Percentiles rank a stretch among this genome's conserved stretches.
Conservation (phyloP, 2,888 invertebrate genomes). For the Dasypolia templi region DNA sequence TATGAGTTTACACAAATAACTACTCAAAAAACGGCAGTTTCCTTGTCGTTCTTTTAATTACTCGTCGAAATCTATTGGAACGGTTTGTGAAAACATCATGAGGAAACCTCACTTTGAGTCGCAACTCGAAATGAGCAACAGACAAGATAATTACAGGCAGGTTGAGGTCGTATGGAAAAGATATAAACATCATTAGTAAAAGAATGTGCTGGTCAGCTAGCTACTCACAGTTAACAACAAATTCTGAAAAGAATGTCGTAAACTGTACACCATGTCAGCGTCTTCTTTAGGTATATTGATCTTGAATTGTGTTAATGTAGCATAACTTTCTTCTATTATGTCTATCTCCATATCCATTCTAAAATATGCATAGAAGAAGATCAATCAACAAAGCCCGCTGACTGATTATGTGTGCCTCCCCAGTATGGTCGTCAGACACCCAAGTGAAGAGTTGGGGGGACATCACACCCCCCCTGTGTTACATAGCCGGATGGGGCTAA, state of each 20-base stretch:
- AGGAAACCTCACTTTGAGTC: background rate
- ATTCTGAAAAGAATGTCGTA: constrained; percentile 94
- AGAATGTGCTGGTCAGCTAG: background rate
- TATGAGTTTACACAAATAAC: background rate
- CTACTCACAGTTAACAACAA: constrained; percentile 93
- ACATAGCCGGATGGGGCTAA: background rate
- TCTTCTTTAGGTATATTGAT: constrained; percentile 94
- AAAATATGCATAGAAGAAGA: background rate
- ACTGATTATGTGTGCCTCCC: background rate
- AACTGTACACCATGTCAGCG: constrained; percentile 93
- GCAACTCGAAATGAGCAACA: background rate
- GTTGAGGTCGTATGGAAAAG: background rate
- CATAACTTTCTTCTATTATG: constrained; percentile 95
- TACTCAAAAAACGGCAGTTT: background rate
- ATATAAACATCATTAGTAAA: background rate
- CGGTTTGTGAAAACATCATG: background rate
- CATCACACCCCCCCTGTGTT: background rate
- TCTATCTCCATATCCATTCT: constrained; percentile 94
- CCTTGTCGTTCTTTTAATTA: background rate
- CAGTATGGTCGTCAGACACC: background rate
- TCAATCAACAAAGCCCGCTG: background rate
- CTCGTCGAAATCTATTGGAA: background rate
- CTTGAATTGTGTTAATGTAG: constrained; percentile 91
- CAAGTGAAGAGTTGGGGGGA: background rate
- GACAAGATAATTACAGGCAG: background rate